Conservation (phyloP, 2,113 vertebrate species). For the Rhynchopsitta pachyrhyncha region DNA sequence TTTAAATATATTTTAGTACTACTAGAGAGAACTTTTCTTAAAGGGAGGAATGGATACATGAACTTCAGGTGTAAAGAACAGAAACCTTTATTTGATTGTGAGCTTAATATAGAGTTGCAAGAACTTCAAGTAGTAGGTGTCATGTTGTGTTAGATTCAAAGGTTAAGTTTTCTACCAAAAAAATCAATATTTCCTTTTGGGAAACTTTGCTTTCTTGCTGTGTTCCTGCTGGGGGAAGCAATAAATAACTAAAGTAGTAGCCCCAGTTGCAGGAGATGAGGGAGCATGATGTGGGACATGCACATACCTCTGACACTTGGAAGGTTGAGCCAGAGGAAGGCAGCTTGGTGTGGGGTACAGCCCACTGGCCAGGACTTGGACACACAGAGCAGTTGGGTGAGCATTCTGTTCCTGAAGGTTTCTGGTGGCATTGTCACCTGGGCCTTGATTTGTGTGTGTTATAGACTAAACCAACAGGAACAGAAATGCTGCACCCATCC, state of each 20-base stretch:
- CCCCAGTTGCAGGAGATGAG: not conserved
- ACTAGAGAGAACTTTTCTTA: not conserved
- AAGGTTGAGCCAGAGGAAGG: not conserved
- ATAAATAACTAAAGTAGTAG: not conserved
- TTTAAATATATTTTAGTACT: not conserved
- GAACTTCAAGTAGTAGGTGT: not conserved
- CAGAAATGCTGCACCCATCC: not conserved
- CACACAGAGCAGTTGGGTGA: not conserved
- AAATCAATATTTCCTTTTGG: not conserved
- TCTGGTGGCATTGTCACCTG: not conserved
- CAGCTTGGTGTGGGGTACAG: not conserved
- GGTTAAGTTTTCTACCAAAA: not conserved
- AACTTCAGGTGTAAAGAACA: not conserved
- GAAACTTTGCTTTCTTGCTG: not conserved
- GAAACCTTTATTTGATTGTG: not conserved
- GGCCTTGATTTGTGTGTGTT: not conserved
- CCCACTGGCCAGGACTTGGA: not conserved
- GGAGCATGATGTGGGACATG: not conserved
- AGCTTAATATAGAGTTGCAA: not conserved
- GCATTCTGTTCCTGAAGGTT: not conserved
- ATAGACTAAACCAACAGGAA: not conserved
- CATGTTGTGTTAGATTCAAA: not conserved
- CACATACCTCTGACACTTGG: not conserved
- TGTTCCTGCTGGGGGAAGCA: not conserved
- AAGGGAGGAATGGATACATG: not conserved